Evolutionary conservation across 2,888 invertebrate species (phyloP).

Genomic region (Sympetrum striolatum): DNA sequence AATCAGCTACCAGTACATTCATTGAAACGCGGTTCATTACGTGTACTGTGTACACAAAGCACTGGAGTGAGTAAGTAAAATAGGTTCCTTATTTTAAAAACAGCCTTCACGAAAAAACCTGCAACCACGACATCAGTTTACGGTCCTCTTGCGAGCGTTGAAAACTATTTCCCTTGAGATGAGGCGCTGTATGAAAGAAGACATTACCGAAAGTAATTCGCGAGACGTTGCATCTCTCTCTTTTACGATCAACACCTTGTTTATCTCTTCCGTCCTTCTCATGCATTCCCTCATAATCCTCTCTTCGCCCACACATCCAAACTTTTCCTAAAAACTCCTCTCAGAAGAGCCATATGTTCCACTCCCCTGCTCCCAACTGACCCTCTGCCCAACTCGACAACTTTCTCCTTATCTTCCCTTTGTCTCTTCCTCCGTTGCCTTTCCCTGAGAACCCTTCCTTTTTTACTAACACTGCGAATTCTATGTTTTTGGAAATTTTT

Average conservation of each 20-base stretch:
- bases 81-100: too few relatives aligned
- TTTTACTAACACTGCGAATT: not conserved
- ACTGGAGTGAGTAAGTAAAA: too few relatives aligned
- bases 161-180: too few relatives aligned
- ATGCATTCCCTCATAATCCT: not conserved
- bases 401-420: not conserved
- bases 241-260: not conserved
- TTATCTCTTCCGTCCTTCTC: not conserved
- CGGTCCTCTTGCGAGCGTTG: too few relatives aligned
- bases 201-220: too few relatives aligned
- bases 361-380: not conserved
- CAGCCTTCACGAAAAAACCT: too few relatives aligned
- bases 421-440: not conserved
- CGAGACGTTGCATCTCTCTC: not conserved
- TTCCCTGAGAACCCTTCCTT: not conserved
- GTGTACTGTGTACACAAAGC: too few relatives aligned
- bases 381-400: not conserved
- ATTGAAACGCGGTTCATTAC: too few relatives aligned
- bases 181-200: too few relatives aligned
- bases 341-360: not conserved
- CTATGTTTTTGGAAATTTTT: too few relatives aligned
- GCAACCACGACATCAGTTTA: too few relatives aligned
- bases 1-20: too few relatives aligned
- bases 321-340: not conserved
- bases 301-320: not conserved